Evolutionary conservation across 2,797 vertebrate genomes (phyloP), one percentile per base, ranked within the genome.

Genomic region (Chromobotia macracanthus): DNA sequence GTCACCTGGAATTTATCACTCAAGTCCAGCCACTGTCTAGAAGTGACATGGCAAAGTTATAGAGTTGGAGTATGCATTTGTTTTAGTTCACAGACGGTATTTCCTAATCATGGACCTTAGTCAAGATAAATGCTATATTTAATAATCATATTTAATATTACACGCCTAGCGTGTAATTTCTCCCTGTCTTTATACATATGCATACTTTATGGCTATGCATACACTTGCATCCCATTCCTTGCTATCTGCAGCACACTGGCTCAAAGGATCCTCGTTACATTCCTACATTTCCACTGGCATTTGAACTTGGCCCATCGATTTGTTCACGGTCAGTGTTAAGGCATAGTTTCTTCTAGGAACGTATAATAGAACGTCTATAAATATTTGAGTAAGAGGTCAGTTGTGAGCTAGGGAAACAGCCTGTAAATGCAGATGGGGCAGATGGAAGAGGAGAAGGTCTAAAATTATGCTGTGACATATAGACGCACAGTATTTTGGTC

Each of bases 351-450:
- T 92, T 91, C 90, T 91, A 91, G 85, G 84, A 88, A 79, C 78
- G 87, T 70, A 84, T 38, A 88, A 92, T 93, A 88, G 88, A 93
- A 90, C 84, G 88, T 91, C 90, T 93, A n/a, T n/a, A 92, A 94
- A 93, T 92, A 92, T 93, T 93, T 93, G 89, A 93, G 89, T 86
- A 90, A 91, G 88, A 85, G 91, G 89, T 92, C 91, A 90, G 74
- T 1, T 78, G 86, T 23, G 87, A 87, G 89, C 67, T 51, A 41
- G 46, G 80, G 79, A 82, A 82, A 81, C 64, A 41, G 77, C 73
- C 75, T 79, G 75, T 77, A 85, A 80, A 87, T 80, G 71, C 82
- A 84, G 77, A 81, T 80, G 55, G 72, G 75, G 50, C 64, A 38
- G 18, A 21, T 41, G 51, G 41, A 68, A 61, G 55, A 55, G 15